These are phyloP conservation scores for Agapornis canus DNA, from an alignment of 2,797 vertebrate species.

Conservation along the genomic window DNA sequence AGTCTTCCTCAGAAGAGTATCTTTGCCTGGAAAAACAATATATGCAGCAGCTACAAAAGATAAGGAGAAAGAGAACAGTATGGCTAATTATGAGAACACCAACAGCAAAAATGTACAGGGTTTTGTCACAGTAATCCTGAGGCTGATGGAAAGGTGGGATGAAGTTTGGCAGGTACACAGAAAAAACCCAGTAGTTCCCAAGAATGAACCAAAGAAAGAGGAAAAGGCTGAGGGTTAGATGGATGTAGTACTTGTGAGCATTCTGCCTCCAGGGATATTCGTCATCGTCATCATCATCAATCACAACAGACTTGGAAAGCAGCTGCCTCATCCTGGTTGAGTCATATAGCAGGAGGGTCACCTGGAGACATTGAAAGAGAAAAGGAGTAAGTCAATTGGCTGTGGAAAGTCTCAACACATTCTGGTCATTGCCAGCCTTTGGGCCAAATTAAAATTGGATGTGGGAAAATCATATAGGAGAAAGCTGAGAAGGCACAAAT, in stretches of 20 bases:
- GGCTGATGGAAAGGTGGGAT: constrained; percentile 75
- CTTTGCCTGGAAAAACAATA: constrained; percentile 58
- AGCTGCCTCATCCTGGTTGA: constrained; percentile 72
- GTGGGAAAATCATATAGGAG: background rate
- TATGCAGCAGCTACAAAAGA: constrained; percentile 65
- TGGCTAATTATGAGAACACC: constrained; percentile 71
- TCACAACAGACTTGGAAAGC: constrained; percentile 75
- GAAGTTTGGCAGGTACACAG: constrained; percentile 73
- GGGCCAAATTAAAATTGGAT: background rate
- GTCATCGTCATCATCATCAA: constrained; percentile 57
- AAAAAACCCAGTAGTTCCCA: constrained; percentile 78
- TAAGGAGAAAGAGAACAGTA: constrained; percentile 55
- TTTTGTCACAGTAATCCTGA: constrained; percentile 76
- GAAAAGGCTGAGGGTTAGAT: constrained; percentile 74
- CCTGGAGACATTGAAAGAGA: constrained; percentile 26
- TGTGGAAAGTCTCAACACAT: background rate
- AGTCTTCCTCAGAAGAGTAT: constrained; percentile 55
- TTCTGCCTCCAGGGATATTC: constrained; percentile 78
- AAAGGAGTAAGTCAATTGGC: background rate
- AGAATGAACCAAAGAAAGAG: constrained; percentile 78
- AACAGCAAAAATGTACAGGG: constrained; percentile 69
- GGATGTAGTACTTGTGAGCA: constrained; percentile 69
- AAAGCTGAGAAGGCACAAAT: background rate
- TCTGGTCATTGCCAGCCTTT: background rate
- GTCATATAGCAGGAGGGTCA: constrained; percentile 71